phyloP scores from a whole-genome alignment of 2,797 vertebrate species.

The Setipinna tenuifilis region DNA sequence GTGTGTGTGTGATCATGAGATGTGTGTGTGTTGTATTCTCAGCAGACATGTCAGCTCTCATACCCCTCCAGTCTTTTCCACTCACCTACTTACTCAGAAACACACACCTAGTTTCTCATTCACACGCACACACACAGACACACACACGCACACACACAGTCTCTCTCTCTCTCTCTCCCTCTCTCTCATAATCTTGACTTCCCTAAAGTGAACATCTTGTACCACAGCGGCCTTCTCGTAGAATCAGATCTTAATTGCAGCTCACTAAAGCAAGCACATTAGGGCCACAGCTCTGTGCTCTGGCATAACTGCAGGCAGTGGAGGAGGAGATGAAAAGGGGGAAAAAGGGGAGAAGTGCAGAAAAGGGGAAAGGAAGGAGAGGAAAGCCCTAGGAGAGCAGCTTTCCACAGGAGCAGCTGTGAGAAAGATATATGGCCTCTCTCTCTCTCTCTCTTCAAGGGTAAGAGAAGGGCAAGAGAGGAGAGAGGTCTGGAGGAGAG shows the following conservation, averaged over 20 bases:
- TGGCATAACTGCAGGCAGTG: neutral
- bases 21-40: neutral
- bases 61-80: conserved; percentile 32
- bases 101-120: conserved; percentile 25
- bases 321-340: too few relatives aligned
- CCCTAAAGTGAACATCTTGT: conserved; percentile 1
- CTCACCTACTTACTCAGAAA: neutral
- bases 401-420: neutral
- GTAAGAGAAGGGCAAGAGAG: neutral
- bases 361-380: too few relatives aligned
- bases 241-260: neutral
- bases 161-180: conserved; percentile 33
- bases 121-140: too few relatives aligned
- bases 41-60: conserved; percentile 38
- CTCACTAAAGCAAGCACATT: neutral
- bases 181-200: conserved; percentile 37
- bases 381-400: neutral
- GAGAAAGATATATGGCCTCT: conserved; percentile 2
- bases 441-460: conserved; percentile 1
- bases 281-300: neutral
- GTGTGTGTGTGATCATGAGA: too few relatives aligned
- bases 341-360: too few relatives aligned
- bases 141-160: too few relatives aligned
- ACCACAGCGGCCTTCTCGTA: neutral
- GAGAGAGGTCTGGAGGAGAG: neutral